Base-by-base conservation (phyloP, 2,797 vertebrate species). In the Ciconia nigra region DNA sequence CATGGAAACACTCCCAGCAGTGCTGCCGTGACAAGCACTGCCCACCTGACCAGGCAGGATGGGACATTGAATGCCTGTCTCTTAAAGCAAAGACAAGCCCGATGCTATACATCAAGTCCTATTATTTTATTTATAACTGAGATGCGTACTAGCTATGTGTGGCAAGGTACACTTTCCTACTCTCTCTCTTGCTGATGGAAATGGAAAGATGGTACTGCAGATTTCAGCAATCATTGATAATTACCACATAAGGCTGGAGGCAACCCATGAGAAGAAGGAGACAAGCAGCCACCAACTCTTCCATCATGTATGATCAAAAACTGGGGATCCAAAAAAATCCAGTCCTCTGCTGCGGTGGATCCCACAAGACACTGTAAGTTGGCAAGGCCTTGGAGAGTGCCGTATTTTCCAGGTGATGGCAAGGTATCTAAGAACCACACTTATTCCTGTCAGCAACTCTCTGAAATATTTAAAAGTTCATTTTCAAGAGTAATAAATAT, bases 401-500 rank as follows among this genome's bases (percentile, higher is more conserved):
- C 22, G 1, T 26, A 19, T 90, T 78, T 92, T 91, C 66, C 83
- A 89, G 82, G 80, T 87, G 71, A 76, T 78, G 63, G 65, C 42
- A 78, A 89, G 33, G 58, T 72, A 77, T 69, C 79, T 78, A 58
- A 87, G 66, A 88, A 93, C 85, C 46, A 39, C 29, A 58, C 70
- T 91, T 66, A 71, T 10, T 85, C 74, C 78, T 92, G 82, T 91
- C 76, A 92, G 84, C 66, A 88, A 63, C 59, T 58, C 77, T 49
- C 76, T 44, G 59, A 94, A 96, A 96, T 67, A 86, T 82, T 92
- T 86, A 84, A 33, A 94, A 94, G 62, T 92, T 91, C 63, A 15
- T 88, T 96, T 96, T 94, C 54, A 85, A 63, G 51, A 89, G 83
- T 73, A 96, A 96, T 93, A 97, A 91, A 93, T 95, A 86, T 35